phyloP scores from a whole-genome alignment of 2,888 invertebrate species.

The Celastrina argiolus region DNA sequence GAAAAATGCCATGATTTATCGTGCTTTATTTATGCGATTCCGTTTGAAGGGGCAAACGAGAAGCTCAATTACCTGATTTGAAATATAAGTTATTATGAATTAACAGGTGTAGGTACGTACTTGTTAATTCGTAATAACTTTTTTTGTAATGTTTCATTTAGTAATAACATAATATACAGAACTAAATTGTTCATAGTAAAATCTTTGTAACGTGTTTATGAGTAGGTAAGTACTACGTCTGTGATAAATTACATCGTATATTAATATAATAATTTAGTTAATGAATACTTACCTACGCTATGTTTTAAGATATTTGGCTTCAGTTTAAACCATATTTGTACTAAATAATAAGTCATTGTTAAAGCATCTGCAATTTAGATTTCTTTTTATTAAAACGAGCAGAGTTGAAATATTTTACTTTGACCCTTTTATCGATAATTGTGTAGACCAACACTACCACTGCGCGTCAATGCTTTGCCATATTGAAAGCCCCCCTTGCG shows the following conservation, averaged over 20 bases:
- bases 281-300: too few species aligned
- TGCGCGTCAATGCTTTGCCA: slow-evolving; percentile 20
- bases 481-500: slow-evolving; percentile 19
- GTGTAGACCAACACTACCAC: not conserved
- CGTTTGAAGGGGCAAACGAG: slow-evolving; percentile 20
- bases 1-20: slow-evolving; percentile 35
- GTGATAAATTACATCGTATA: not conserved
- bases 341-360: not conserved
- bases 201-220: not conserved
- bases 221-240: not conserved
- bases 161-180: too few species aligned
- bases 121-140: too few species aligned
- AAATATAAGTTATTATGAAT: slow-evolving; percentile 10
- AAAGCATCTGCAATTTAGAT: not conserved
- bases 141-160: too few species aligned
- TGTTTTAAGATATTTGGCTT: not conserved
- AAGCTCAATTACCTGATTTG: slow-evolving; percentile 20
- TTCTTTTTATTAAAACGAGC: not conserved
- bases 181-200: too few species aligned
- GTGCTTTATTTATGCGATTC: slow-evolving; percentile 29
- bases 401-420: not conserved
- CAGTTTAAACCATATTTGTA: not conserved
- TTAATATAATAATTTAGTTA: not conserved
- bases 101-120: too few species aligned
- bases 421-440: not conserved